Evolutionary conservation across 2,113 vertebrate genomes (phyloP).

Genomic region (Symphodus melops): DNA sequence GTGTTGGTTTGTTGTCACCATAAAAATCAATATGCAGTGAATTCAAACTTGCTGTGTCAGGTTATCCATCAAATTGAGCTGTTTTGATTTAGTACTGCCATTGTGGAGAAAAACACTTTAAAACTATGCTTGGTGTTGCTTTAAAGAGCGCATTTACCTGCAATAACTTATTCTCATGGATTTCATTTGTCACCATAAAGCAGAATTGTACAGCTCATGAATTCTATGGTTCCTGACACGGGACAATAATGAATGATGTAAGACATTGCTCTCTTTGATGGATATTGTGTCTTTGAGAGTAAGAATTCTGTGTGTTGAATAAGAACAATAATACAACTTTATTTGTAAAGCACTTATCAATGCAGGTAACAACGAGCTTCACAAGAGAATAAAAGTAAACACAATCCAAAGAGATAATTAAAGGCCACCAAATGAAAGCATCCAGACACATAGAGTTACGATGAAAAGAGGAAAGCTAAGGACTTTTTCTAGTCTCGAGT

Average conservation of each 20-base stretch:
- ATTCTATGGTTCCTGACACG: neutral
- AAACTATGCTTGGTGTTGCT: constrained; percentile 14
- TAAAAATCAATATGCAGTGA: constrained; percentile 5
- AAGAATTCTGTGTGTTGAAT: too few species aligned
- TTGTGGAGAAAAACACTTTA: constrained; percentile 20
- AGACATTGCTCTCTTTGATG: neutral
- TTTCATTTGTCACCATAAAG: neutral
- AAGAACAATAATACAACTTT: too few species aligned
- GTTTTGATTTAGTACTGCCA: constrained; percentile 6
- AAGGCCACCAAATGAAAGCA: too few species aligned
- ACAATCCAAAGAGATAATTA: neutral
- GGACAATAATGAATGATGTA: neutral
- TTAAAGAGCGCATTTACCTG: constrained; percentile 23
- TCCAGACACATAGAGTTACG: too few species aligned
- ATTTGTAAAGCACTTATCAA: too few species aligned
- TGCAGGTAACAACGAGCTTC: neutral
- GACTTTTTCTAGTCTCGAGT: too few species aligned
- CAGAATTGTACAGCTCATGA: neutral
- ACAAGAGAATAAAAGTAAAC: neutral
- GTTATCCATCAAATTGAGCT: constrained; percentile 32
- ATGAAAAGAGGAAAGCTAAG: too few species aligned
- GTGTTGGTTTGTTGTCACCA: neutral
- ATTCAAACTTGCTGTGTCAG: neutral
- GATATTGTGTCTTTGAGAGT: neutral
- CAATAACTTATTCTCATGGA: constrained; percentile 21